A percentile compares a stretch with the other conserved stretches of the same genome.
These are phyloP conservation scores for Cynocephalus volans DNA, from an alignment of 2,113 vertebrate genomes.

Conservation along the genomic window DNA sequence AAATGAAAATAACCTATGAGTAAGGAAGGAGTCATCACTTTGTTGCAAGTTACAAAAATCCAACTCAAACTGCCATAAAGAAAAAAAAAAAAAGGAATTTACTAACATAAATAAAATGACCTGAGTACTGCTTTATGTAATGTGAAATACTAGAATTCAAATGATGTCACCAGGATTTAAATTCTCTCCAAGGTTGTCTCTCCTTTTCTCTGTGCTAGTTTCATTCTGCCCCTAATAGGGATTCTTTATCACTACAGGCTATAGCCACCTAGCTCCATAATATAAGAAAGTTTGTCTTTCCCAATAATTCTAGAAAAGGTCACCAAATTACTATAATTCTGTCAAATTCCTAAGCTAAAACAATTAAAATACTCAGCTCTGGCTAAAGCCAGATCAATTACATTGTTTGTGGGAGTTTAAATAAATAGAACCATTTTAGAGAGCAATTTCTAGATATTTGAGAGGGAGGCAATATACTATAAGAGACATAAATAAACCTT, in stretches of 20 bases:
- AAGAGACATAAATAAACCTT: not conserved
- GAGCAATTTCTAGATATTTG: not conserved
- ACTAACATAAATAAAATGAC: not conserved
- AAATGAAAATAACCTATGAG: not conserved
- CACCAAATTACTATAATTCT: not conserved
- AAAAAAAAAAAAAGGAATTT: not conserved
- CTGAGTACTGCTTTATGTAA: not conserved
- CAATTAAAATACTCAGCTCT: not conserved
- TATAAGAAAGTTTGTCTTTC: not conserved
- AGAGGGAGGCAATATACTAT: not conserved
- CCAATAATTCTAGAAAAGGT: not conserved
- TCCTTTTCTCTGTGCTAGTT: not conserved
- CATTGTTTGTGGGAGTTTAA: not conserved
- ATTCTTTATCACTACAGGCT: not conserved
- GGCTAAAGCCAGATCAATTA: not conserved
- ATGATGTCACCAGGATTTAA: not conserved
- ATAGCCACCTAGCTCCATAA: not conserved
- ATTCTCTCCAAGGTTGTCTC: not conserved
- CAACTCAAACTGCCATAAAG: not conserved
- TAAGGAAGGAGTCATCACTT: not conserved
- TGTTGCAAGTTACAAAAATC: not conserved
- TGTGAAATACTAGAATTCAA: not conserved
- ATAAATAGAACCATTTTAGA: not conserved
- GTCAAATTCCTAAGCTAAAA: not conserved
- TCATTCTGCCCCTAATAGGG: not conserved